A percentile compares a stretch with the other conserved stretches of the same genome.
These are phyloP conservation scores for Thunnus albacares DNA, from an alignment of 2,797 vertebrate genomes.

Conservation along the genomic window DNA sequence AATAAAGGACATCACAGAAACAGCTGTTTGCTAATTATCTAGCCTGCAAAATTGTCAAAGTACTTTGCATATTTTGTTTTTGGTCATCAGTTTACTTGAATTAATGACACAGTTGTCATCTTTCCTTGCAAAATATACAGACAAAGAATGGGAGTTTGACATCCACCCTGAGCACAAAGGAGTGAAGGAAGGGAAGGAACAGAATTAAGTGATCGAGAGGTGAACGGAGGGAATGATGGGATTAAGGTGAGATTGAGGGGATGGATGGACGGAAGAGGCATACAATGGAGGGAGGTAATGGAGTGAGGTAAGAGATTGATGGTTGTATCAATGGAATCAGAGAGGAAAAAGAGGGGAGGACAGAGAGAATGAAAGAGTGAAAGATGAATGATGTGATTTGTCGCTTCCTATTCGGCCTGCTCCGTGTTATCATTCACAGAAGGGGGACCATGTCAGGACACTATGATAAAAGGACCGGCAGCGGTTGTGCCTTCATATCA, in stretches of 20 bases:
- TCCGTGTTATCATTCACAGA: slow-evolving; percentile 37
- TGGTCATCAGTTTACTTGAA: background rate
- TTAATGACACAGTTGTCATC: background rate
- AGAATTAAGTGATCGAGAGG: slow-evolving; percentile 40
- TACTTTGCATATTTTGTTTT: background rate
- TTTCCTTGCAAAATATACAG: background rate
- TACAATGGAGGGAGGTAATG: slow-evolving; percentile 74
- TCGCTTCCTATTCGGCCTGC: slow-evolving; percentile 48
- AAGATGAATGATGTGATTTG: slow-evolving; percentile 65
- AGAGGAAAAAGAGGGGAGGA: slow-evolving; percentile 69
- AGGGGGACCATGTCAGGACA: slow-evolving; percentile 27
- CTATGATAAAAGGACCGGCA: background rate
- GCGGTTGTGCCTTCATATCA: background rate
- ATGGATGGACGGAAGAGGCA: slow-evolving; percentile 58
- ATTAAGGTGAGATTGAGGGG: slow-evolving; percentile 65
- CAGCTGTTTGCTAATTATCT: slow-evolving; percentile 10
- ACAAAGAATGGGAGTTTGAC: slow-evolving; percentile 15
- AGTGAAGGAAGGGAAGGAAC: slow-evolving; percentile 29
- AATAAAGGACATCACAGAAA: slow-evolving; percentile 1
- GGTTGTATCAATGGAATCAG: slow-evolving; percentile 68
- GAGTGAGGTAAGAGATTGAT: slow-evolving; percentile 76
- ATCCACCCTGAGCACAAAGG: slow-evolving; percentile 6
- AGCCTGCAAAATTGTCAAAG: background rate
- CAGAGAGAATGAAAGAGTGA: slow-evolving; percentile 59
- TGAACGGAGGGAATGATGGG: slow-evolving; percentile 34